Evolutionary conservation across 2,113 vertebrate species (phyloP).

Genomic region (Labeo rohita): DNA sequence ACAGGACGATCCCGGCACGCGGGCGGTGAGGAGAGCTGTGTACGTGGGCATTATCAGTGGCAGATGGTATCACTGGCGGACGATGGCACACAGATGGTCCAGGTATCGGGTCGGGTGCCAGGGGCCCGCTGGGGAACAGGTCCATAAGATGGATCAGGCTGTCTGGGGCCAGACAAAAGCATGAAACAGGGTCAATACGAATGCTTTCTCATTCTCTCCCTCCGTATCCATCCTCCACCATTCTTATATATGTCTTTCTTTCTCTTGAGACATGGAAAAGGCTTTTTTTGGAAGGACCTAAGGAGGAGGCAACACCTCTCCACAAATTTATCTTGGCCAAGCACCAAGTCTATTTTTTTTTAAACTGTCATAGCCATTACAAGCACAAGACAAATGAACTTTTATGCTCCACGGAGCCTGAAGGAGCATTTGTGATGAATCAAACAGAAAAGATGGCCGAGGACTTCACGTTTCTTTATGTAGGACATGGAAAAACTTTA

Average conservation of each 20-base stretch:
- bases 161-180: conserved; percentile 29
- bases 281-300: not conserved
- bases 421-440: conserved; percentile 15
- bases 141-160: conserved; percentile 49
- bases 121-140: conserved; percentile 32
- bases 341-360: conserved; percentile 1
- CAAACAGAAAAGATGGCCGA: not conserved
- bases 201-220: not conserved
- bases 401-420: conserved; percentile 6
- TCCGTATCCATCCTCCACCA: not conserved
- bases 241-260: not conserved
- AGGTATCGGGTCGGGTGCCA: conserved; percentile 27
- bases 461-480: not conserved
- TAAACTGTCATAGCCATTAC: conserved; percentile 12
- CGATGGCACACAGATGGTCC: conserved; percentile 28
- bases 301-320: not conserved
- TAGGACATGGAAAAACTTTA: not conserved
- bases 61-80: conserved; percentile 24
- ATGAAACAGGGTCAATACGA: conserved; percentile 44
- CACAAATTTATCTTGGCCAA: not conserved
- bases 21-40: not conserved
- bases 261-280: not conserved
- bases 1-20: not conserved
- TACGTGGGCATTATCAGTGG: conserved; percentile 5
- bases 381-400: conserved; percentile 21